phyloP scores from a whole-genome alignment of 1,140 invertebrate species.

The Camponotus vicinus region DNA sequence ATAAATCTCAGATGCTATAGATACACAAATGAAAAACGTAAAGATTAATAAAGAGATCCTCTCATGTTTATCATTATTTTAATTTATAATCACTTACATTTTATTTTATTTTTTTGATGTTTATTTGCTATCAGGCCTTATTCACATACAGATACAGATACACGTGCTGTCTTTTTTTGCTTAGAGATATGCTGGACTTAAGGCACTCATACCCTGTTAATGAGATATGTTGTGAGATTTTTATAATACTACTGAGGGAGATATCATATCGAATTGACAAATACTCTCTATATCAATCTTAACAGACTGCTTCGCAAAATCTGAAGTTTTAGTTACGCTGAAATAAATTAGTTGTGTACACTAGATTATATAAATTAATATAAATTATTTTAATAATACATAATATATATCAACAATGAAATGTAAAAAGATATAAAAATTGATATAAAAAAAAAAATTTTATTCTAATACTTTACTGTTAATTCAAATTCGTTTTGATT shows the following conservation, averaged over 20 bases:
- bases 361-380: background rate
- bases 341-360: background rate
- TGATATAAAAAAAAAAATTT: background rate
- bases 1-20: too few relatives aligned
- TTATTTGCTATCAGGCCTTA: too few relatives aligned
- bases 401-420: background rate
- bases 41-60: too few relatives aligned
- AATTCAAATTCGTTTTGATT: background rate
- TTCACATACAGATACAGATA: too few relatives aligned
- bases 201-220: background rate
- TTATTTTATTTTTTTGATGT: too few relatives aligned
- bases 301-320: background rate
- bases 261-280: background rate
- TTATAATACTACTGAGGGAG: background rate
- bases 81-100: too few relatives aligned
- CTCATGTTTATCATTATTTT: too few relatives aligned
- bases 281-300: background rate
- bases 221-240: background rate
- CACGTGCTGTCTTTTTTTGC: too few relatives aligned
- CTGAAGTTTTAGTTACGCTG: background rate
- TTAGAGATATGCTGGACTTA: background rate
- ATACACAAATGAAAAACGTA: too few relatives aligned
- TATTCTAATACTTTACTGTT: background rate
- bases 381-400: background rate
- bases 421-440: background rate